Conservation (phyloP, 2,888 invertebrate genomes). For the Pseudococcus viburni region DNA sequence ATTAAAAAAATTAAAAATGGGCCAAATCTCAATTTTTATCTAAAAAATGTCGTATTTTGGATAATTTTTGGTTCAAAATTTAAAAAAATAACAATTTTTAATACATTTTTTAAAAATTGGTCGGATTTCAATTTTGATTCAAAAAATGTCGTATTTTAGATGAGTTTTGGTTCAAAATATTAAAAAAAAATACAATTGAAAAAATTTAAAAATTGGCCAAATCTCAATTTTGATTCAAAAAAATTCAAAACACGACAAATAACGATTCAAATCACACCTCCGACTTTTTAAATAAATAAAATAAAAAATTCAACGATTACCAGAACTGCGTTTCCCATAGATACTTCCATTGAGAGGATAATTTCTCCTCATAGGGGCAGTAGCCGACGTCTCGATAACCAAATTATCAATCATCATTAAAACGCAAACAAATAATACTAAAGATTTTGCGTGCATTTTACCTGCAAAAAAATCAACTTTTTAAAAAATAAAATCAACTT, state of each 20-base stretch:
- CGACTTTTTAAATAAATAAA: neutral
- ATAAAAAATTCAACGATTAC: slow-evolving; percentile 16
- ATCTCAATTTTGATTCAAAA: neutral
- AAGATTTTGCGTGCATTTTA: slow-evolving; percentile 37
- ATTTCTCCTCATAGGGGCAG: slow-evolving; percentile 32
- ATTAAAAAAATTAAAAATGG: neutral
- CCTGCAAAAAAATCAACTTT: neutral
- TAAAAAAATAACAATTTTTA: too few species aligned
- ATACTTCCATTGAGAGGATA: slow-evolving; percentile 60
- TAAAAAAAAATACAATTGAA: neutral
- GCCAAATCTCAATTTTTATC: neutral
- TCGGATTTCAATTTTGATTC: too few species aligned
- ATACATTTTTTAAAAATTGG: too few species aligned
- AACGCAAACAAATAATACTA: slow-evolving; percentile 41
- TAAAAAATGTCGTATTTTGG: too few species aligned
- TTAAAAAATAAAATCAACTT: neutral
- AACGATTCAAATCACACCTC: neutral
- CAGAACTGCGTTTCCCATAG: slow-evolving; percentile 62
- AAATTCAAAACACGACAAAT: neutral
- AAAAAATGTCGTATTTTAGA: neutral
- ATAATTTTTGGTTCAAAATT: too few species aligned
- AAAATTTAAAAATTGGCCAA: neutral
- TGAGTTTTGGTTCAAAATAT: neutral
- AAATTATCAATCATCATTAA: slow-evolving; percentile 47
- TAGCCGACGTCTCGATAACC: slow-evolving; percentile 15